Evolutionary conservation across 1,140 invertebrate species (phyloP), one percentile per base, ranked within the genome.

Genomic region (Drosophila rhopaloa): DNA sequence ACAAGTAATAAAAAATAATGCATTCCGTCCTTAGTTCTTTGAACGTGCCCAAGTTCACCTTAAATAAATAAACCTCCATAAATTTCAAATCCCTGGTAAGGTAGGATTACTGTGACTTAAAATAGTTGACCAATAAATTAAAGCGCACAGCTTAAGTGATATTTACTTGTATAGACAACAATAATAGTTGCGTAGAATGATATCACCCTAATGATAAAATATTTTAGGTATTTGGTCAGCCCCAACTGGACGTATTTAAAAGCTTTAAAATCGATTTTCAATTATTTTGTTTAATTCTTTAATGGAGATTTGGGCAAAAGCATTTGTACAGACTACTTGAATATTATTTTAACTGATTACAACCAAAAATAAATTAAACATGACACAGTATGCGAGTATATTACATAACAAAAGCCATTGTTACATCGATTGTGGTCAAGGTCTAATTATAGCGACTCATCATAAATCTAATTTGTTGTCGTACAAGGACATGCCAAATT

Each of bases 231-330:
- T 46, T 56, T 32, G 71, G 71, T 74, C 50, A 76, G 54, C 6
- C 35, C 16, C 24, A 66, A 76, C 53, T 76, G 61, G 41, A 76
- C 72, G 48, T 76, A 67, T 76, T 76, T 67, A 76, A 40, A 54
- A 55, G 73, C 72, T 76, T 57, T 54, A 67, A 76, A 76, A 48
- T 43, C 73, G 38, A 76, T 76, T 67, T 58, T 37, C 4, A 4
- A 48, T 41, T 24, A 57, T 40, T 41, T 43, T 11, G 29, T 56
- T 29, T 8, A n/a, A 32, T 41, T 11, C 6, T 14, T 11, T 37
- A 50, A 71, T 58, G 9, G 35, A 41, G n/a, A 48, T 66, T 48
- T 70, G 35, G 16, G 41, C n/a, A 38, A 32, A 27, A 27, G 35
- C 38, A 38, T 57, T 56, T 10, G 13, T 14, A 13, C 16, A 16